Evolutionary conservation across 2,888 invertebrate genomes (phyloP), one percentile per base, ranked within the genome.

Genomic region (Neoaliturus tenellus): DNA sequence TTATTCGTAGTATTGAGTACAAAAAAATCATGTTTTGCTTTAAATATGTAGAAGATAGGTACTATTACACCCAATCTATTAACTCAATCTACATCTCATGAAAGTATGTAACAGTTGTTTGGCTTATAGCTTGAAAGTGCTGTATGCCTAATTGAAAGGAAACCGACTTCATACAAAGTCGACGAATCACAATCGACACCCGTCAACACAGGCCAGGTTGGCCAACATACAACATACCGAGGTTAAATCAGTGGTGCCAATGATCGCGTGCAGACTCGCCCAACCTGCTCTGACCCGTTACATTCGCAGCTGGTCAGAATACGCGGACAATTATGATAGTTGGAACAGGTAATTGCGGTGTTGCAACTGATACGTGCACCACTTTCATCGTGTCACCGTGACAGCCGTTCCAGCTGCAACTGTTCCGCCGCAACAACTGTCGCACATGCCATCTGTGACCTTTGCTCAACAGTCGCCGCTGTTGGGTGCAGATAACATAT

Each of bases 311-410:
- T 35, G 20, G 39, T 8, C 69, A 23, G 69, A 23, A 69, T 35
- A 23, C 28, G 67, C 67, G 33, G 67, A 69, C 39, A 69, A 69
- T 69, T 69, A 69, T 69, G 69, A 69, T 69, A 69, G 69, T 69
- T 69, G 39, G 33, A 31, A n/a, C 69, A 20, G 39, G 69, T 39
- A 39, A 69, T 39, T 67, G 67, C 67, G 69, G 20, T 69, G 69
- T 69, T 17, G 69, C 69, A 69, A 69, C 67, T 23, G 58, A 58
- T 58, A 6, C 23, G 23, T 67, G 67, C 31, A 67, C 67, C 14
- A 67, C 67, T 67, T 67, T 31, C 67, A 33, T 67, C 51, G 51
- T 23, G 44, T 44, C 44, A 17, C 44, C 8, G 12, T 44, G 14
- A 17, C 44, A 14, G 8, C 3, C 44, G n/a, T n/a, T n/a, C n/a